These are phyloP conservation scores for Trilocha varians DNA, from an alignment of 2,888 invertebrate genomes.

Conservation along the genomic window DNA sequence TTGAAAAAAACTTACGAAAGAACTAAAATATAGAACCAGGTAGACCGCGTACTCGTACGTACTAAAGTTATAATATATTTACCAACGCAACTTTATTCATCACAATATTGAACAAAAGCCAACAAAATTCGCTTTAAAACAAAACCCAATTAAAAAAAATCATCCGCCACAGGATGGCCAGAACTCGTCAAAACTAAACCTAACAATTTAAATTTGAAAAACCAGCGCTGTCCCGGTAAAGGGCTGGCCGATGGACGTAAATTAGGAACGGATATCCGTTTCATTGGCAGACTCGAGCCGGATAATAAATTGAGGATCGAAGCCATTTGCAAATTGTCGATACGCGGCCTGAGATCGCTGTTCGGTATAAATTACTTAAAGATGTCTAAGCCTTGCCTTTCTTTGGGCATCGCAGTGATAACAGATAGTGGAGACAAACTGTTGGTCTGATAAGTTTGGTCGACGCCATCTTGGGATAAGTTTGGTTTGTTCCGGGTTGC, in stretches of 20 bases:
- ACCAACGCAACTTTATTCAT: no score
- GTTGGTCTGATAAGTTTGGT: no score
- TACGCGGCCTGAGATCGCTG: background rate
- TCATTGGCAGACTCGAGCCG: slow-evolving; percentile 9
- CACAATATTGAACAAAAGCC: no score
- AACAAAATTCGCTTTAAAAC: background rate
- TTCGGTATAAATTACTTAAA: background rate
- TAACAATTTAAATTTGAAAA: background rate
- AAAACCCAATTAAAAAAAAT: background rate
- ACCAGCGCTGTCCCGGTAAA: slow-evolving; percentile 1
- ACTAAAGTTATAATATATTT: no score
- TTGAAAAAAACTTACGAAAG: no score
- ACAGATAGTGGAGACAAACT: no score
- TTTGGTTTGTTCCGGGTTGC: no score
- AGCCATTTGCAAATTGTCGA: slow-evolving; percentile 5
- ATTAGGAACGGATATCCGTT: slow-evolving; percentile 9
- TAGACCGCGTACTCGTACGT: no score
- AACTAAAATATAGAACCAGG: no score
- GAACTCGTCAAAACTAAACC: background rate
- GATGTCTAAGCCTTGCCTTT: background rate
- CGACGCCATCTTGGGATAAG: no score
- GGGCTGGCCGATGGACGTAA: slow-evolving; percentile 6
- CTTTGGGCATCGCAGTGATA: background rate
- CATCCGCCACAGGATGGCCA: background rate
- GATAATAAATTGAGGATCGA: slow-evolving; percentile 8